phyloP scores from a whole-genome alignment of 1,140 invertebrate species.

The Eurosta solidaginis region DNA sequence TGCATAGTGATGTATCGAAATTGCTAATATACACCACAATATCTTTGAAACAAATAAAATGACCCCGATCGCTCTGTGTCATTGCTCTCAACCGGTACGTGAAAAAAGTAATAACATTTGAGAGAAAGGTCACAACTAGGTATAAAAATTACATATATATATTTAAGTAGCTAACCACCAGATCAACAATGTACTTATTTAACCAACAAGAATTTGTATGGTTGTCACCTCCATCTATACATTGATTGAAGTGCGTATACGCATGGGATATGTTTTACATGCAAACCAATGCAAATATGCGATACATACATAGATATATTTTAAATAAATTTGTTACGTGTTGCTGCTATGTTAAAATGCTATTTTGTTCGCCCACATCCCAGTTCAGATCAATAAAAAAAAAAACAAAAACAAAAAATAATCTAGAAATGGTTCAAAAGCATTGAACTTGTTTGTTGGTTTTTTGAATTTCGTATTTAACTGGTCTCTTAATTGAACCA shows the following conservation, averaged over 20 bases:
- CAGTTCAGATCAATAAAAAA: not conserved
- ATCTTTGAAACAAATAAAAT: too few species aligned
- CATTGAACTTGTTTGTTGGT: conserved; percentile 13
- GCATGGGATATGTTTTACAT: not conserved
- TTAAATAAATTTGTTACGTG: not conserved
- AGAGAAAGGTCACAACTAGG: too few species aligned
- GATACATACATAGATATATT: not conserved
- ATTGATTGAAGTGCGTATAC: not conserved
- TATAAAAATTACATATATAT: too few species aligned
- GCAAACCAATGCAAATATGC: too few species aligned
- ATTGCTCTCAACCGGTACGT: too few species aligned
- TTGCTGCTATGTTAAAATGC: not conserved
- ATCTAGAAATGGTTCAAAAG: not conserved
- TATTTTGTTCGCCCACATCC: not conserved
- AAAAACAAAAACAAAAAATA: not conserved
- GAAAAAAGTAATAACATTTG: too few species aligned
- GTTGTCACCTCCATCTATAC: not conserved
- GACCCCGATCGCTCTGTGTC: too few species aligned
- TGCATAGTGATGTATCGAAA: too few species aligned
- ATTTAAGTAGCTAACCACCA: too few species aligned
- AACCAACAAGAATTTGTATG: not conserved
- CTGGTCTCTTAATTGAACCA: not conserved
- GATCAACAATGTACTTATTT: not conserved
- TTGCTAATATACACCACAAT: too few species aligned
- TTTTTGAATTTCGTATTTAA: not conserved